phyloP scores from a whole-genome alignment of 2,113 vertebrate species.

The Serinus canaria region DNA sequence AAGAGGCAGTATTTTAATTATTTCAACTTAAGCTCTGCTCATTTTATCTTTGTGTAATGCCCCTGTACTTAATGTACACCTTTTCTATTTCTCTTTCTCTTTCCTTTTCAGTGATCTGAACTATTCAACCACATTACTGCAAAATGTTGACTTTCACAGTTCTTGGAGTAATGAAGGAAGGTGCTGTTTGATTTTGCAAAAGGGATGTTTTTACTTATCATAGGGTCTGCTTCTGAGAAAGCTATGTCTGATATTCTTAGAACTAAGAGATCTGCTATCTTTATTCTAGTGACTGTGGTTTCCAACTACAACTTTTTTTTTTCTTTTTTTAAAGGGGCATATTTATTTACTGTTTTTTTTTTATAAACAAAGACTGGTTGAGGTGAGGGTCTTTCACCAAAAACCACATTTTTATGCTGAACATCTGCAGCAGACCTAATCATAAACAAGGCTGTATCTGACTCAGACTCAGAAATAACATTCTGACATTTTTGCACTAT shows the following conservation, averaged over 20 bases:
- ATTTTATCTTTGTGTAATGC: not conserved
- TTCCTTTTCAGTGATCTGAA: not conserved
- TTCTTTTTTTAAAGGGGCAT: not conserved
- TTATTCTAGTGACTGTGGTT: not conserved
- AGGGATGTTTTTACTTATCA: accelerated
- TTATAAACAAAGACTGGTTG: not conserved
- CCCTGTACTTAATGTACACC: not conserved
- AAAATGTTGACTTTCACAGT: not conserved
- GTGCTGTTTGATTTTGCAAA: not conserved
- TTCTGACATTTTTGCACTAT: not conserved
- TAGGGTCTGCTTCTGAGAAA: not conserved
- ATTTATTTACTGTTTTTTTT: not conserved
- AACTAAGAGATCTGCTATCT: not conserved
- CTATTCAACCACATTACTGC: not conserved
- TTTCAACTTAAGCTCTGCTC: not conserved
- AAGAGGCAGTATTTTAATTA: not conserved
- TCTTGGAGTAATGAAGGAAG: not conserved
- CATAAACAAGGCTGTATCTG: not conserved
- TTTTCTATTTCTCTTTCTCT: not conserved
- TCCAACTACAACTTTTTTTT: not conserved
- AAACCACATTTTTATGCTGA: not conserved
- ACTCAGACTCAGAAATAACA: not conserved
- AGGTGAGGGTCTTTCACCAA: not conserved
- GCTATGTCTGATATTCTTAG: not conserved
- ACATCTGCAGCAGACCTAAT: not conserved